Base-by-base conservation (phyloP, 2,797 vertebrate genomes). In the Pangasius krempfi region DNA sequence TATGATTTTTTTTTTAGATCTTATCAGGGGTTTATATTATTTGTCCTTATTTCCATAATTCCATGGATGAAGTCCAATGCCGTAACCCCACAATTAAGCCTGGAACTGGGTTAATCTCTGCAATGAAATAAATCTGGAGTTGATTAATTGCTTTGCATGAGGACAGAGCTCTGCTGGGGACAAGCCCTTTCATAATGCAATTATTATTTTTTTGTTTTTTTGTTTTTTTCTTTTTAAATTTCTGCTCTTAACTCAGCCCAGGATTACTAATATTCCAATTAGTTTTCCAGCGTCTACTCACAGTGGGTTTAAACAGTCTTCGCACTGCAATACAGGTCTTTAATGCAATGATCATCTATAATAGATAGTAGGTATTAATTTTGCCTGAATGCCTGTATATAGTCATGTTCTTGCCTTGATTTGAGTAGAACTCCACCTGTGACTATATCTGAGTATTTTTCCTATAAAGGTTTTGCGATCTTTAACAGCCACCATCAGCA, bases 221-320 rank as follows among this genome's bases (percentile, higher is more conserved):
- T 72, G 25, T 25, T 44, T 25, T 78, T 13, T 50, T 89, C 86
- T 88, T 90, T 85, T 86, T 91, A 90, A 89, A 58, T 72, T 10
- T 79, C 50, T 33, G 50, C 50, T 56, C n/a, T 79, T 79, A 79
- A 79, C 22, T 62, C 37, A 16, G 56, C 37, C 33, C 30, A 82
- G 56, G 79, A 90, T 91, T 89, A 88, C 93, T 94, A 92, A 93
- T 93, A 92, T 93, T 93, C 90, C 92, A 93, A 94, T 94, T 94
- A 94, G 93, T 93, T 93, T 87, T 72, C 33, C 52, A 70, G 27
- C 25, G 13, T 72, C 86, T 72, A 79, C 47, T 79, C 60, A 56
- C 70, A 22, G 58, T 16, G 47, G 44, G 62, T 78, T 80, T 60
- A 56, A 72, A 70, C 64, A 30, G 25, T 66, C 30, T 47, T 50